A percentile compares a stretch with the other conserved stretches of the same genome.
These are phyloP conservation scores for Crocidura indochinensis DNA, from an alignment of 2,797 vertebrate species.

Conservation along the genomic window DNA sequence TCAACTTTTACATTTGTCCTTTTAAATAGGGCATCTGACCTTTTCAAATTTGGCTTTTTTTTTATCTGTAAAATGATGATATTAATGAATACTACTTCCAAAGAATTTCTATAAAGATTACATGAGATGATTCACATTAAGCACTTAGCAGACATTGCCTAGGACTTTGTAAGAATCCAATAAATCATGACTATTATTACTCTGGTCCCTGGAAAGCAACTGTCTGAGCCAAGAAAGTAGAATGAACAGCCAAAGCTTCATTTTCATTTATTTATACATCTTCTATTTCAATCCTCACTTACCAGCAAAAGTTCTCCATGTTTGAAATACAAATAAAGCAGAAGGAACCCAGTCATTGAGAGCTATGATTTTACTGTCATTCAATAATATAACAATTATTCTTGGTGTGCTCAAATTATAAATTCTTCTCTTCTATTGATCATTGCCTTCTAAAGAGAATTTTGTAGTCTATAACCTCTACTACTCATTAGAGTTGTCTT, in stretches of 20 bases:
- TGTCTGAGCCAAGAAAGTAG: constrained; percentile 60
- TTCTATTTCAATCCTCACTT: constrained; percentile 53
- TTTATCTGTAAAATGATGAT: constrained; percentile 29
- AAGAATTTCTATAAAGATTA: constrained; percentile 67
- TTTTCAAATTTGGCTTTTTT: constrained; percentile 44
- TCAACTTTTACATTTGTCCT: constrained; percentile 20
- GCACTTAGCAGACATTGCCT: constrained; percentile 65
- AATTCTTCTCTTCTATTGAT: background rate
- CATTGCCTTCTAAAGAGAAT: constrained; percentile 20
- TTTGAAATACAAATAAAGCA: constrained; percentile 64
- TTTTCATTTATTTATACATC: constrained; percentile 68
- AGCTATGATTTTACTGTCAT: background rate
- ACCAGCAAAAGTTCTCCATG: background rate
- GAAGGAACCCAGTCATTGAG: constrained; percentile 15
- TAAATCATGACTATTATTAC: constrained; percentile 79
- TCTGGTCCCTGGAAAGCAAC: constrained; percentile 66
- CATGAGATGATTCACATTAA: constrained; percentile 73
- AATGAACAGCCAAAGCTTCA: constrained; percentile 69
- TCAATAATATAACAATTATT: background rate
- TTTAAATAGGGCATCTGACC: constrained; percentile 14
- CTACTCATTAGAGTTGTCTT: background rate
- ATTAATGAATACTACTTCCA: constrained; percentile 68
- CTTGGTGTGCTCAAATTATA: background rate
- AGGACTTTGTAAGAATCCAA: constrained; percentile 72
- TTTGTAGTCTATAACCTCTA: background rate